Conservation (phyloP, 2,888 invertebrate genomes). For the Nymphalis polychloros region DNA sequence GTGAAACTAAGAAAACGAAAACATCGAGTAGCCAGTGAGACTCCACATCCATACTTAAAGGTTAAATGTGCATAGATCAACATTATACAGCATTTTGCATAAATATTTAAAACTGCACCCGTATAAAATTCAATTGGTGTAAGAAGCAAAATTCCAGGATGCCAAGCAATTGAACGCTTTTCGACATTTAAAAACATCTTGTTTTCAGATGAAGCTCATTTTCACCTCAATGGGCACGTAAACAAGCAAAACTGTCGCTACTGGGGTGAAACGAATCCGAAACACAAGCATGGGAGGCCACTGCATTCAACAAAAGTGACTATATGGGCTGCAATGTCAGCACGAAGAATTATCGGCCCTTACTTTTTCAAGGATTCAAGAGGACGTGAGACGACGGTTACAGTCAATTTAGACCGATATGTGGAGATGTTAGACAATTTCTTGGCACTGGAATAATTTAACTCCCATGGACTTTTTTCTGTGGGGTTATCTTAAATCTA, state of each 20-base stretch:
- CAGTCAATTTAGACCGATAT: constrained; percentile 31
- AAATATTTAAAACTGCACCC: constrained; percentile 22
- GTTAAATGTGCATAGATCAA: constrained; percentile 27
- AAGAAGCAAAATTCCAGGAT: constrained; percentile 15
- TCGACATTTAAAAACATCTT: no score
- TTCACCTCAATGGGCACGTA: no score
- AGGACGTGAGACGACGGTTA: constrained; percentile 36
- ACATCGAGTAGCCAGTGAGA: no score
- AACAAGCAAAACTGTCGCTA: no score
- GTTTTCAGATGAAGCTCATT: no score
- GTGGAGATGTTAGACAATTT: no score
- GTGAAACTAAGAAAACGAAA: not conserved
- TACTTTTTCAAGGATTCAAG: constrained; percentile 41
- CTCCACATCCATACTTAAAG: no score
- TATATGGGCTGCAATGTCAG: constrained; percentile 23
- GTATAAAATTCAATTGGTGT: constrained; percentile 18
- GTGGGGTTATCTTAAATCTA: no score
- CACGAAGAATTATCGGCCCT: constrained; percentile 37
- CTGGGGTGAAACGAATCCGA: no score
- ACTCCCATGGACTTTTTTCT: no score
- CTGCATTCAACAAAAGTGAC: constrained; percentile 37
- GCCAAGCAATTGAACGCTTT: not conserved
- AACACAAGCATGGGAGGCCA: constrained; percentile 6
- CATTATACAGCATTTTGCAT: constrained; percentile 13
- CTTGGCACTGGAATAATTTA: no score